These are phyloP conservation scores for Heliconius nattereri DNA, from an alignment of 1,140 invertebrate genomes.

Conservation along the genomic window DNA sequence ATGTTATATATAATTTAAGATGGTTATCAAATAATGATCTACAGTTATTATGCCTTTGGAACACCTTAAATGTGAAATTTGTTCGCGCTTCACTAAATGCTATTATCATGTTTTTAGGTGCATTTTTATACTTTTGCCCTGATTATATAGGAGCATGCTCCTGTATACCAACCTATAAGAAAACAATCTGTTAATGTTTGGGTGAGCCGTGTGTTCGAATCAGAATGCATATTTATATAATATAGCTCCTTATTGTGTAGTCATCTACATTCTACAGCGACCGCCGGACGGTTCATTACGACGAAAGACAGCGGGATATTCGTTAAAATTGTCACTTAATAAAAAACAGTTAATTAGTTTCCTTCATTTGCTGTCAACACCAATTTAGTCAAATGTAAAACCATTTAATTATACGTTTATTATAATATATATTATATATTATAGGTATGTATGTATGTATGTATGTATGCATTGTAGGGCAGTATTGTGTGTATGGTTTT, in stretches of 20 bases:
- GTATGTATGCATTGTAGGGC: background rate
- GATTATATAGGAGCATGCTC: background rate
- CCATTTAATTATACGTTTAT: slow-evolving; percentile 8
- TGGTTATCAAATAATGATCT: background rate
- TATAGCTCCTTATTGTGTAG: background rate
- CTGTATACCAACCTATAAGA: background rate
- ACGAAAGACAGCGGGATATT: slow-evolving; percentile 7
- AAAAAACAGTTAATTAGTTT: slow-evolving; percentile 8
- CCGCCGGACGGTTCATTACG: slow-evolving; percentile 3
- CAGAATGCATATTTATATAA: background rate
- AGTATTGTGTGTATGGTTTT: too few species aligned
- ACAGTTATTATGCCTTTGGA: background rate
- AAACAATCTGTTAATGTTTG: too few species aligned
- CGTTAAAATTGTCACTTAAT: slow-evolving; percentile 6
- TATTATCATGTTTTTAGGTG: too few species aligned
- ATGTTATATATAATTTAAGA: too few species aligned
- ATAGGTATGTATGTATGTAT: background rate
- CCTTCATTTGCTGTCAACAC: background rate
- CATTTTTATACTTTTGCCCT: background rate
- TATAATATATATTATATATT: background rate
- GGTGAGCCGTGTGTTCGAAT: background rate
- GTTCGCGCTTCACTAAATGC: too few species aligned
- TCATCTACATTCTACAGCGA: background rate
- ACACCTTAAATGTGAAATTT: background rate
- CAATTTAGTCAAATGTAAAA: slow-evolving; percentile 1